Base-by-base conservation (phyloP, 1,140 invertebrate genomes). In the Halictus rubicundus region DNA sequence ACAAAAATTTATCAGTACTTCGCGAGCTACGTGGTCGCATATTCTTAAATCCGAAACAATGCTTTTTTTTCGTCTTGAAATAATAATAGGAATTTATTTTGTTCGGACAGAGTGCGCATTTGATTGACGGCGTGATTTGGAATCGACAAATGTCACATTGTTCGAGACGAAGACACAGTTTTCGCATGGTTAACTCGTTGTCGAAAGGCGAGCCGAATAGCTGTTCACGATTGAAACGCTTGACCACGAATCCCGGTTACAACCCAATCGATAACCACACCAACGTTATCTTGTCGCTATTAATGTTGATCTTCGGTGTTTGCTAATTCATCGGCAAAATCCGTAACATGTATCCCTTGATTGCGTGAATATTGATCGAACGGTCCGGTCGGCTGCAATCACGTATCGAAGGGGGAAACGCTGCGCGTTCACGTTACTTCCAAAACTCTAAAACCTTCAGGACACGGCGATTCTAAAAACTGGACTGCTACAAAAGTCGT, bases 251-350 rank as follows among this genome's bases (percentile, higher is more conserved):
- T 19, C n/a, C 39, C n/a, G 64, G 14, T n/a, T 57, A 57, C 54
- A 42, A 52, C 14, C 37, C 52, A 60, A 76, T 76, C 64, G 73
- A 76, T 76, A 76, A 76, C 39, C 65, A 8, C 25, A 39, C 10
- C 23, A 23, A 46, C 52, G 73, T 59, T 68, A 76, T 76, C 73
- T 59, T 32, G 23, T 21, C 16, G 64, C 64, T 68, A 60, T 46
- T 46, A 76, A 76, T 76, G 52, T 76, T 76, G 73, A 68, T 60
- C 64, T 46, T 59, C 25, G 1, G 10, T 68, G 73, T 68, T 68
- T 59, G 52, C 52, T 68, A 76, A 68, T 76, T 68, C 46, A 59
- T 2, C 12, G 52, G 27, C n/a, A 42, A 25, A 57, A 52, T 49
- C 7, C n/a, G 7, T 59, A 21, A 63, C 12, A 19, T 54, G 21